These are phyloP conservation scores for Ranitomeya imitator DNA, from an alignment of 2,113 vertebrate species.

Conservation along the genomic window DNA sequence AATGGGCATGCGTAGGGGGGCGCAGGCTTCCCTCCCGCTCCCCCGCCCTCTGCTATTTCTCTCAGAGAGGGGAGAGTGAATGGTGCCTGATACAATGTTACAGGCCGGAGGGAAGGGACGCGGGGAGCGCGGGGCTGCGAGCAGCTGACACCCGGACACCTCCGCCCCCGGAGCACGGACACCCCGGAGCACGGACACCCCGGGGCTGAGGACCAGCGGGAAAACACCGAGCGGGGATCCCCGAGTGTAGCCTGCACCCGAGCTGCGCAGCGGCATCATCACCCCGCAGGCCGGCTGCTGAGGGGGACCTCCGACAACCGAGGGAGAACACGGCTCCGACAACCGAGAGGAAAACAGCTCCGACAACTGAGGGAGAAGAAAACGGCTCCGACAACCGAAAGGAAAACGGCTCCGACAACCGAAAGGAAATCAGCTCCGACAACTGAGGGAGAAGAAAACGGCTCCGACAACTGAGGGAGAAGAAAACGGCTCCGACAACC, in stretches of 20 bases:
- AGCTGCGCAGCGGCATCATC: neutral
- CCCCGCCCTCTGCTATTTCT: conserved; percentile 1
- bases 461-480: too few species aligned
- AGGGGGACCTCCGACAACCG: neutral
- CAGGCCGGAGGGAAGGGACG: conserved; percentile 28
- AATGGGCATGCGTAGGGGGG: conserved; percentile 53
- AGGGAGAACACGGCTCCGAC: too few species aligned
- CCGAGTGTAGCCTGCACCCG: neutral
- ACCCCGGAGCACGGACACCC: neutral
- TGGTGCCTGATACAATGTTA: conserved; percentile 45
- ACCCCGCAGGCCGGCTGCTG: neutral
- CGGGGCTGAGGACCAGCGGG: neutral
- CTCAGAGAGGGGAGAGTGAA: conserved; percentile 49
- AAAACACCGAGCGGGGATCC: neutral
- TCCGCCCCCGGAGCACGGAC: conserved; percentile 15
- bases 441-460: too few species aligned
- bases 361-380: too few species aligned
- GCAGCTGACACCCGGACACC: neutral
- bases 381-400: too few species aligned
- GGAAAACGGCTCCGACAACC: too few species aligned
- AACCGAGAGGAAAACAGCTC: too few species aligned
- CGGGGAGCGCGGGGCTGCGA: neutral
- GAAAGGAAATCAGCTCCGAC: too few species aligned
- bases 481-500: too few species aligned
- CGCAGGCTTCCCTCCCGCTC: conserved; percentile 32